Base-by-base conservation (phyloP, 2,797 vertebrate genomes). In the Acanthurus leucopareius region DNA sequence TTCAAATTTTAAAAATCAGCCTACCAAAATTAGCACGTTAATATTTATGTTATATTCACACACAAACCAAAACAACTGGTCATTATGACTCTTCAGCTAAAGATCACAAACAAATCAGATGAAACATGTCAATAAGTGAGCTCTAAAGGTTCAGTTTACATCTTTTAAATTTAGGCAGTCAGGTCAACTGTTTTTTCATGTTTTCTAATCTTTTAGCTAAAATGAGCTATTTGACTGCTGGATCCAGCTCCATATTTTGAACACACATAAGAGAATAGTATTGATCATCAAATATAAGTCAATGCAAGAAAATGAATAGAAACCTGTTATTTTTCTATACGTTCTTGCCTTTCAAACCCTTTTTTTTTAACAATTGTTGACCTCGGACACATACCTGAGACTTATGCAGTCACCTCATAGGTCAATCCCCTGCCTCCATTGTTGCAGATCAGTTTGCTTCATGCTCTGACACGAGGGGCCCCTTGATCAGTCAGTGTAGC, bases 401-500 rank as follows among this genome's bases (percentile, higher is more conserved):
- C 48, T 68, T 48, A 52, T 69, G 75, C 76, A 84, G 84, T 80
- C 73, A 76, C 61, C 56, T 64, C 44, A 52, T 61, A 2, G 63
- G 62, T 75, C 70, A 38, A 22, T 51, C 17, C 28, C 44, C 68
- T 42, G 48, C 25, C 51, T 76, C 11, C 58, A 57, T 22, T 69
- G 76, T 82, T n/a, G 49, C 64, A 49, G 79, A 77, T 75, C 38
- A 2, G 52, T 73, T 86, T 71, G 71, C 75, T 80, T 74, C 22
- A 69, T 77, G 63, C 80, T 78, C 76, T 60, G 75, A 89, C 83
- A 82, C 62, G 10, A 63, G 32, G 75, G 59, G 74, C 73, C 66
- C 59, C 81, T 84, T 73, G 76, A 79, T 85, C 85, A 80, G 68
- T 63, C 63, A 19, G 59, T 66, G 82, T 74, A 77, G 77, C 70